A percentile compares a stretch with the other conserved stretches of the same genome.
Evolutionary conservation across 1,140 invertebrate species (phyloP).

Genomic region (Parasteatoda tepidariorum): DNA sequence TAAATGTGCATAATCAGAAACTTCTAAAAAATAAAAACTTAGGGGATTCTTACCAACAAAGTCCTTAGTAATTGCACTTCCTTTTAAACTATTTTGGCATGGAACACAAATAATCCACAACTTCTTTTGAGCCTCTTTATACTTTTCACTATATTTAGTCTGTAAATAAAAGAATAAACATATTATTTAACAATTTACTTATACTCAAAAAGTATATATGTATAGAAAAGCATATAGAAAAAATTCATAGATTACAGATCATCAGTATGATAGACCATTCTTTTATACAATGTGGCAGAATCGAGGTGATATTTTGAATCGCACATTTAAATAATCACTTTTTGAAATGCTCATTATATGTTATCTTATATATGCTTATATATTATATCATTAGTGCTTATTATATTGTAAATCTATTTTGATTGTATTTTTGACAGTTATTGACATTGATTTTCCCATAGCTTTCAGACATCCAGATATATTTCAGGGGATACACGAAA

Average conservation of each 20-base stretch:
- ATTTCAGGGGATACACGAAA: no score
- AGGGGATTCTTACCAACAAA: slow-evolving; percentile 31
- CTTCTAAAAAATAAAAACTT: neutral
- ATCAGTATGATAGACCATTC: neutral
- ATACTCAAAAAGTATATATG: neutral
- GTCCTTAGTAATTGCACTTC: slow-evolving; percentile 22
- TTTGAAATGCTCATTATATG: no score
- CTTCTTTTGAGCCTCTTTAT: slow-evolving; percentile 52
- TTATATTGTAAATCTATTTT: no score
- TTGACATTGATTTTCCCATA: no score
- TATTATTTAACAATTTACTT: neutral
- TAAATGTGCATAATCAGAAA: no score
- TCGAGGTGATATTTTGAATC: neutral
- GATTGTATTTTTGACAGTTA: no score
- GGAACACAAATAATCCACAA: slow-evolving; percentile 53
- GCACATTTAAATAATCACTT: no score
- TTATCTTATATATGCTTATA: no score
- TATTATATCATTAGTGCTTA: no score
- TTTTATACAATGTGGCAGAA: neutral
- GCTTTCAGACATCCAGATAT: no score
- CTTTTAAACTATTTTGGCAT: slow-evolving; percentile 7
- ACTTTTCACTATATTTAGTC: slow-evolving; percentile 54
- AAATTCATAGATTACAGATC: neutral
- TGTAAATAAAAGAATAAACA: slow-evolving; percentile 20
- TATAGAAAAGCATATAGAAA: neutral